A percentile compares a stretch with the other conserved stretches of the same genome.
Conservation (phyloP, 2,888 invertebrate species). For the Drosophila sordidapex region DNA sequence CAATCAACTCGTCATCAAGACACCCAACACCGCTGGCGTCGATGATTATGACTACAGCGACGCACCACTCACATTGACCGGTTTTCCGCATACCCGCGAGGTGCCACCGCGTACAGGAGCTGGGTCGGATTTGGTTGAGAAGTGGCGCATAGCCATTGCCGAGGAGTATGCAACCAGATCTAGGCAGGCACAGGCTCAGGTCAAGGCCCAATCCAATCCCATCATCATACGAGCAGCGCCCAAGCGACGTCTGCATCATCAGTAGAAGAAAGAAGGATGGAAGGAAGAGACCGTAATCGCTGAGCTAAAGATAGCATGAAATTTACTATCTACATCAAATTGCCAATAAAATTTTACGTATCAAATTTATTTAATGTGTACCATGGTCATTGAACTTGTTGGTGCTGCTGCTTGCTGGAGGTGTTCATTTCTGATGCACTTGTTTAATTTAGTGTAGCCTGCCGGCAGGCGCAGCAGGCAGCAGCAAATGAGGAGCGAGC, state of each 20-base stretch:
- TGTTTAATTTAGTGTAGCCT: constrained; percentile 53
- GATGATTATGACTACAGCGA: constrained; percentile 76
- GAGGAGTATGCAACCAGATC: constrained; percentile 71
- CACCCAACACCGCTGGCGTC: constrained; percentile 49
- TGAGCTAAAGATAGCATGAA: constrained; percentile 7
- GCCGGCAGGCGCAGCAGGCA: constrained; percentile 48
- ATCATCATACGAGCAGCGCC: constrained; percentile 58
- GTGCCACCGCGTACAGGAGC: constrained; percentile 47
- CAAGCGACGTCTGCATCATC: constrained; percentile 66
- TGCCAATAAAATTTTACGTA: constrained; percentile 70
- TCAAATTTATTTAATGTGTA: constrained; percentile 29
- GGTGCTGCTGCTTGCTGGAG: neutral
- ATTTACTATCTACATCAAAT: constrained; percentile 47
- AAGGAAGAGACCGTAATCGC: neutral
- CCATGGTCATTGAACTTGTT: constrained; percentile 52
- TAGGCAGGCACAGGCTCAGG: constrained; percentile 13
- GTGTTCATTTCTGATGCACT: constrained; percentile 25
- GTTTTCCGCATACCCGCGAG: constrained; percentile 60
- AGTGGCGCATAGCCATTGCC: constrained; percentile 79
- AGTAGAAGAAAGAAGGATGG: constrained; percentile 27
- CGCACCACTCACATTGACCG: constrained; percentile 49
- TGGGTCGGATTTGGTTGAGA: constrained; percentile 64
- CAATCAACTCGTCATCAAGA: constrained; percentile 81
- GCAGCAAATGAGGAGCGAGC: constrained; percentile 12
- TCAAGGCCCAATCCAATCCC: constrained; percentile 8